These are phyloP conservation scores for Nasalis larvatus DNA, from an alignment of 2,113 vertebrate genomes.

Conservation along the genomic window DNA sequence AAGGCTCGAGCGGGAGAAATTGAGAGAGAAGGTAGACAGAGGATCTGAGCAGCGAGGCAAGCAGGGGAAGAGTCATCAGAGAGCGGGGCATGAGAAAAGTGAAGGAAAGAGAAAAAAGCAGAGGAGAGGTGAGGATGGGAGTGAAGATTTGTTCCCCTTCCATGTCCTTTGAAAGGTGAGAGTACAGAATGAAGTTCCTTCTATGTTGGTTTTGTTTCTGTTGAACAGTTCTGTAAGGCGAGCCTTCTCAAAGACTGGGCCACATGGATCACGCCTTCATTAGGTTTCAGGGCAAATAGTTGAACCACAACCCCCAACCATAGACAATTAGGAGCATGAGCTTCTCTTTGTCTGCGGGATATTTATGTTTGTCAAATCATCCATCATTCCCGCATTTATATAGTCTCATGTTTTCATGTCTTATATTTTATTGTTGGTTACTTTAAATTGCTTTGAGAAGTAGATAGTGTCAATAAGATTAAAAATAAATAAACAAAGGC, in stretches of 20 bases:
- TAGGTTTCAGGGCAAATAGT: not conserved
- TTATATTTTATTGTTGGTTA: slow-evolving; percentile 24
- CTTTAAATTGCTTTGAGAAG: not conserved
- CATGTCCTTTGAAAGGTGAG: not conserved
- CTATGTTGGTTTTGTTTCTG: not conserved
- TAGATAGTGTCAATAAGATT: not conserved
- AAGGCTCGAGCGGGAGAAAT: not conserved
- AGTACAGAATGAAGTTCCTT: not conserved
- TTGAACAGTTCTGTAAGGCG: not conserved
- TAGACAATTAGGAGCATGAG: not conserved
- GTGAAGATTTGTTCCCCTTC: not conserved
- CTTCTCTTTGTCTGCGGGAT: not conserved
- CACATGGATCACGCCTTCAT: not conserved
- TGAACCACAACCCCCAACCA: not conserved
- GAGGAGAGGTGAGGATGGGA: not conserved
- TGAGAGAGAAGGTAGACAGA: not conserved
- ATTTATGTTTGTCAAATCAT: not conserved
- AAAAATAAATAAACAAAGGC: too few species aligned
- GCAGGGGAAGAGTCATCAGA: not conserved
- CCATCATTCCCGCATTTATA: not conserved
- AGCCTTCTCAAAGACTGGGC: not conserved
- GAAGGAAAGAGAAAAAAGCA: not conserved
- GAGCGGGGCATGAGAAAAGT: not conserved
- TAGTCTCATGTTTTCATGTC: not conserved
- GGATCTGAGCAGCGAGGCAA: not conserved